Percentiles rank a stretch among this genome's conserved stretches.
Conservation (phyloP, 2,113 vertebrate genomes). For the Hylia prasina region DNA sequence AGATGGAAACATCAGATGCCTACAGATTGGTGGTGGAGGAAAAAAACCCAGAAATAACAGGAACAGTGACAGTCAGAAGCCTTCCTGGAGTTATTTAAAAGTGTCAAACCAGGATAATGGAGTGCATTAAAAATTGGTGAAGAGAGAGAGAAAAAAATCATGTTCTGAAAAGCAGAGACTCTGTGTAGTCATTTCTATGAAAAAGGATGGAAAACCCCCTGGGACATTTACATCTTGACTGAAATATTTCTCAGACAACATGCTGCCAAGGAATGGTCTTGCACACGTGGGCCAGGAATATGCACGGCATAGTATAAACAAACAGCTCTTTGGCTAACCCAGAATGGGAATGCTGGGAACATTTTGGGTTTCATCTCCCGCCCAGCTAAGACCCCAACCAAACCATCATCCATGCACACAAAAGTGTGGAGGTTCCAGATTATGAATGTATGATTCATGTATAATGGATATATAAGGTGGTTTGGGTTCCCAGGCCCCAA, state of each 20-base stretch:
- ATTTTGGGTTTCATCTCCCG: background rate
- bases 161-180: background rate
- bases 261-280: background rate
- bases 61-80: background rate
- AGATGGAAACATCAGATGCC: background rate
- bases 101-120: background rate
- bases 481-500: background rate
- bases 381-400: background rate
- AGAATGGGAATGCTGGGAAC: background rate
- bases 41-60: background rate
- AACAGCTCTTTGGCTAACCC: background rate
- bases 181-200: background rate
- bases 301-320: background rate
- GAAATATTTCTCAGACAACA: background rate
- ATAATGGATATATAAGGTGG: background rate
- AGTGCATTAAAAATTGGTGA: background rate
- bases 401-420: background rate
- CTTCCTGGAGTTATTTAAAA: background rate
- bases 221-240: background rate
- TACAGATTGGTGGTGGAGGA: background rate
- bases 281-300: fast-evolving
- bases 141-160: background rate
- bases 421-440: background rate
- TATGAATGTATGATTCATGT: background rate
- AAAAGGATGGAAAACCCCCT: background rate